Evolutionary conservation across 2,888 invertebrate species (phyloP).

Genomic region (Sesia apiformis): DNA sequence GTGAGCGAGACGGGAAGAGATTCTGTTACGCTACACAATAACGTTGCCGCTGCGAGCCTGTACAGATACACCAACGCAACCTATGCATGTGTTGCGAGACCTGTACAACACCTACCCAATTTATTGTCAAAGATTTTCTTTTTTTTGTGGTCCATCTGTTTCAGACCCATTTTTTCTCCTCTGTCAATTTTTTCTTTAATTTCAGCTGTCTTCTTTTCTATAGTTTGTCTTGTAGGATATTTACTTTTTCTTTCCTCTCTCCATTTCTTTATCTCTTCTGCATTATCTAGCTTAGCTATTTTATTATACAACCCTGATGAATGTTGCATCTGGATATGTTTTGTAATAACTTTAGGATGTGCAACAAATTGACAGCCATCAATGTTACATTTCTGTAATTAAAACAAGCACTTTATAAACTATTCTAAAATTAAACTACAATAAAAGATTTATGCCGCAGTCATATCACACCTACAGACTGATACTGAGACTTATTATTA

Average conservation of each 20-base stretch:
- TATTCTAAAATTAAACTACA: neutral
- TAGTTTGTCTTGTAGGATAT: constrained; percentile 83
- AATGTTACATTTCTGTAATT: constrained; percentile 79
- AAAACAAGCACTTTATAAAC: constrained; percentile 2
- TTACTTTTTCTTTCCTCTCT: constrained; percentile 84
- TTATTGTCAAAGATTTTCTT: too few species aligned
- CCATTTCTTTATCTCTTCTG: constrained; percentile 91
- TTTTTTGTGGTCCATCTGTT: constrained; percentile 25
- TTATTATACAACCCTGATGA: constrained; percentile 86
- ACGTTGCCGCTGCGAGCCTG: too few species aligned
- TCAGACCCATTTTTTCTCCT: constrained; percentile 81
- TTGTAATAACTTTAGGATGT: constrained; percentile 84
- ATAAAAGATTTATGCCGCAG: too few species aligned
- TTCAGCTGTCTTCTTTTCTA: constrained; percentile 77
- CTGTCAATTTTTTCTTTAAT: constrained; percentile 79
- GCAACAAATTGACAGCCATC: constrained; percentile 88
- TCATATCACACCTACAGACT: too few species aligned
- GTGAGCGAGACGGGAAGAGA: too few species aligned
- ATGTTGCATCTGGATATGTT: constrained; percentile 89
- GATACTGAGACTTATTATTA: too few species aligned
- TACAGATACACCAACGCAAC: too few species aligned
- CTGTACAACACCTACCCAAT: too few species aligned
- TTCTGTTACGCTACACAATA: too few species aligned
- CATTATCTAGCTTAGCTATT: constrained; percentile 82
- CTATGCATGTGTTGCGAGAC: too few species aligned